Evolutionary conservation across 1,140 invertebrate species (phyloP).

Genomic region (Eubasilissa regina): DNA sequence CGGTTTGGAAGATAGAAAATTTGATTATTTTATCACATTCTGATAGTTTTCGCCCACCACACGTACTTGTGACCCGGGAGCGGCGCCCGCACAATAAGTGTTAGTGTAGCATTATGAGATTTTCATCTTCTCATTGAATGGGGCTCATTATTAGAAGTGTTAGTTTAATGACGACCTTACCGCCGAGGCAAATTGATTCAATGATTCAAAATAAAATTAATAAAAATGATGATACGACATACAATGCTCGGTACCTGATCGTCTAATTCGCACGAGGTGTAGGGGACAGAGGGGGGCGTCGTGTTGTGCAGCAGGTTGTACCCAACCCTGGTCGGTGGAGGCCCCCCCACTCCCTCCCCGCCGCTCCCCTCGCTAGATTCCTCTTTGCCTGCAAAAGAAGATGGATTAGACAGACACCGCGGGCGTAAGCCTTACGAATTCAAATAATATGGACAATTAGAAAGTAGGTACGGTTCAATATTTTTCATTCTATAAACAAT

Average conservation of each 20-base stretch:
- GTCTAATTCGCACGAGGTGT: slow-evolving; percentile 55
- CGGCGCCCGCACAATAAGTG: too few relatives aligned
- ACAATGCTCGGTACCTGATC: slow-evolving; percentile 53
- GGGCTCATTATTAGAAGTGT: too few relatives aligned
- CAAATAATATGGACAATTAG: neutral
- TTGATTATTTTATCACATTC: too few relatives aligned
- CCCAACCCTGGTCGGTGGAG: slow-evolving; percentile 52
- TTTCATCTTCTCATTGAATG: neutral
- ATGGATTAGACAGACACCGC: neutral
- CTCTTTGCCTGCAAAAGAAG: slow-evolving; percentile 52
- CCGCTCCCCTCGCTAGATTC: slow-evolving; percentile 58
- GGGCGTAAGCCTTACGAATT: neutral
- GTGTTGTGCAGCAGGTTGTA: slow-evolving; percentile 58
- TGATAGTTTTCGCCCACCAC: too few relatives aligned
- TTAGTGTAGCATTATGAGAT: too few relatives aligned
- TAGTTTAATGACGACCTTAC: too few relatives aligned
- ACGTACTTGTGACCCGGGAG: too few relatives aligned
- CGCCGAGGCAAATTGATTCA: too few relatives aligned
- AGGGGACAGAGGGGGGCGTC: slow-evolving; percentile 51
- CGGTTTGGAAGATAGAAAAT: too few relatives aligned
- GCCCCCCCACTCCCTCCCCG: slow-evolving; percentile 41
- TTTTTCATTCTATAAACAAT: too few relatives aligned
- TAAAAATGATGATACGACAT: slow-evolving; percentile 24
- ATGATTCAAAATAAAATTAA: too few relatives aligned
- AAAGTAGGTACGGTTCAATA: neutral